Percentiles rank a stretch among this genome's conserved stretches.
phyloP scores from a whole-genome alignment of 2,113 vertebrate species.

The Hiodon tergisus region DNA sequence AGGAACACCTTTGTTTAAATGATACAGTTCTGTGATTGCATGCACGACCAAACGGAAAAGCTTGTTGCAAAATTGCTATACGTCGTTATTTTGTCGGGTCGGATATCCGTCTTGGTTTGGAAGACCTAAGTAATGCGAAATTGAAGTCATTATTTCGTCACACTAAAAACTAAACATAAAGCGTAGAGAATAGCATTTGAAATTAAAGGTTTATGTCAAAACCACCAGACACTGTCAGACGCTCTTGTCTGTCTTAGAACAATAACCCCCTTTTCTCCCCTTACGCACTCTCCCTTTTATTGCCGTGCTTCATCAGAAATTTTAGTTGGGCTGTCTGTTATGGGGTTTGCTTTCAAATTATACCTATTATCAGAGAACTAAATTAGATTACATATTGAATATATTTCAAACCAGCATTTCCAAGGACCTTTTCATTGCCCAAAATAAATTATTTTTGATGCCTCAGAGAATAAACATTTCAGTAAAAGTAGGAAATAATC shows the following conservation, averaged over 20 bases:
- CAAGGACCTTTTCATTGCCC: conserved; percentile 2
- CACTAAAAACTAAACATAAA: too few species aligned
- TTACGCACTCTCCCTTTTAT: neutral
- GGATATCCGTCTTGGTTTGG: too few species aligned
- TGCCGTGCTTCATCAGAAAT: neutral
- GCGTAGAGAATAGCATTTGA: neutral
- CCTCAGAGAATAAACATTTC: neutral
- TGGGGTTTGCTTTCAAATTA: neutral
- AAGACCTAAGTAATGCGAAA: too few species aligned
- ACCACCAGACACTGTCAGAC: neutral
- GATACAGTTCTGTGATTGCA: too few species aligned
- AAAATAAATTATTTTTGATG: neutral
- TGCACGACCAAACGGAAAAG: too few species aligned
- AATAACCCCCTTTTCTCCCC: neutral
- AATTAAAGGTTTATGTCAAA: conserved; percentile 4
- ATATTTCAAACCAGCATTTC: conserved; percentile 6
- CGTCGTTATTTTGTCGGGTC: too few species aligned
- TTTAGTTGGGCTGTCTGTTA: neutral
- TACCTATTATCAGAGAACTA: neutral
- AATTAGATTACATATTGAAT: conserved; percentile 16
- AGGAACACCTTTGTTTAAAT: too few species aligned
- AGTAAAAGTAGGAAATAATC: neutral
- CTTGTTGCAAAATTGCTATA: too few species aligned
- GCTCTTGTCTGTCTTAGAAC: conserved; percentile 1
- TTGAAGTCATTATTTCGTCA: too few species aligned